These are phyloP conservation scores for Drosophila funebris DNA, from an alignment of 1,140 invertebrate species.

Conservation along the genomic window DNA sequence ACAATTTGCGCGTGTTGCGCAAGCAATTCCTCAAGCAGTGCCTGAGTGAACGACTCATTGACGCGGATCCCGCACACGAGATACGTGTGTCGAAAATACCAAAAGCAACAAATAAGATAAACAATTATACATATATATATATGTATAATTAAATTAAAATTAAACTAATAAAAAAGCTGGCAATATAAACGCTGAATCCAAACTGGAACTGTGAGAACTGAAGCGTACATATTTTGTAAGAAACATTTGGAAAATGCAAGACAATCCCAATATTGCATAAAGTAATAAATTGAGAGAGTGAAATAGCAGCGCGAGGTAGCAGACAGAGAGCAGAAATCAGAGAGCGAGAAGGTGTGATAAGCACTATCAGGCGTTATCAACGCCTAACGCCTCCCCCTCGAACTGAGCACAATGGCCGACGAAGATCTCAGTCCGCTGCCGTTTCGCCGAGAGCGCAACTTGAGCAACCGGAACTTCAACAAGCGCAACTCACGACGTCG, in stretches of 20 bases:
- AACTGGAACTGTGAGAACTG: not conserved
- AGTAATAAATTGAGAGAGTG: not conserved
- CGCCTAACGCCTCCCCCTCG: not conserved
- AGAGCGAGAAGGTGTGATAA: constrained; percentile 23
- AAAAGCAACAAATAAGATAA: constrained; percentile 40
- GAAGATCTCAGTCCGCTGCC: constrained; percentile 73
- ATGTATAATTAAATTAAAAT: constrained; percentile 1
- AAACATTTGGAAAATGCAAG: not conserved
- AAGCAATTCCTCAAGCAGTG: constrained; percentile 83
- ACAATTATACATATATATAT: constrained; percentile 34
- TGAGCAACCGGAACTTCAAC: constrained; percentile 79
- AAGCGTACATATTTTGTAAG: not conserved
- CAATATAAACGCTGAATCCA: not conserved
- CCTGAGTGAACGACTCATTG: constrained; percentile 72
- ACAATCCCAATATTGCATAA: not conserved
- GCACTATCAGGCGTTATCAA: constrained; percentile 6
- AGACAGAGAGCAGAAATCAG: not conserved
- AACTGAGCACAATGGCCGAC: constrained; percentile 56
- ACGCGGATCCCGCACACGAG: constrained; percentile 57
- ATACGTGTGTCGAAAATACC: constrained; percentile 53
- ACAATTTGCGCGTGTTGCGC: constrained; percentile 72
- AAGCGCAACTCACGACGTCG: constrained; percentile 71
- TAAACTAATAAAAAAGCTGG: not conserved
- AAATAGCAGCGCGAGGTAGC: not conserved
- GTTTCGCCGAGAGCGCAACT: constrained; percentile 76